Base-by-base conservation (phyloP, 2,888 invertebrate species). In the Eumerus sabulonum region DNA sequence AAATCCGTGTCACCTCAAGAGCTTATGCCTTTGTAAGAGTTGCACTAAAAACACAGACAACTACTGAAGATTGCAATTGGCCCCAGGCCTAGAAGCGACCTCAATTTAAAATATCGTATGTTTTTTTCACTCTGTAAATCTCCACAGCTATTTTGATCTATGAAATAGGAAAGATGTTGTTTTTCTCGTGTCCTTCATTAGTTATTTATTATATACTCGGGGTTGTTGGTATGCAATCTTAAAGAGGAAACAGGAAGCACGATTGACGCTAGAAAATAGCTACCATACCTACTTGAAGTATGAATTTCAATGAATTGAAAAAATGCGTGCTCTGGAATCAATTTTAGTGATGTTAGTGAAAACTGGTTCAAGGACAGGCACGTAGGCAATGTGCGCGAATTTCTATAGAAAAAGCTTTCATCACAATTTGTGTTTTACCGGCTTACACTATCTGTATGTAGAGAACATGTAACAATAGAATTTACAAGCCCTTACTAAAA, bases 11-110 rank as follows among this genome's bases (percentile, higher is more conserved):
- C 2, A 27, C 27, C 27, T 27, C 2, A 27, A 27, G 27, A n/a
- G n/a, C n/a, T n/a, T n/a, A n/a, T n/a, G n/a, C n/a, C 27, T 27
- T 27, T 27, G 2, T 27, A 27, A 27, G n/a, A 27, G 27, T 2
- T 27, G 27, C 2, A 4, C 27, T 27, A 27, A 27, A 51, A 35
- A 56, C 50, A 66, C n/a, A 62, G n/a, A 50, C 47, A 40, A 19
- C 35, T 27, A 53, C 35, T 44, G 18, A 35, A 42, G 50, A 51
- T 17, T 67, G 56, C 54, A 67, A 51, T 72, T 17, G 40, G 62
- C 79, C 68, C 42, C 12, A n/a, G 79, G 79, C 38, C 50, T 11
- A 19, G 13, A 63, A 74, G 60, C 59, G 79, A 79, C 79, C 79
- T 79, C 68, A 50, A 79, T 74, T 64, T 59, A 38, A 47, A 68